These are phyloP conservation scores for Scolopax mira DNA, from an alignment of 2,113 vertebrate species.

Conservation along the genomic window DNA sequence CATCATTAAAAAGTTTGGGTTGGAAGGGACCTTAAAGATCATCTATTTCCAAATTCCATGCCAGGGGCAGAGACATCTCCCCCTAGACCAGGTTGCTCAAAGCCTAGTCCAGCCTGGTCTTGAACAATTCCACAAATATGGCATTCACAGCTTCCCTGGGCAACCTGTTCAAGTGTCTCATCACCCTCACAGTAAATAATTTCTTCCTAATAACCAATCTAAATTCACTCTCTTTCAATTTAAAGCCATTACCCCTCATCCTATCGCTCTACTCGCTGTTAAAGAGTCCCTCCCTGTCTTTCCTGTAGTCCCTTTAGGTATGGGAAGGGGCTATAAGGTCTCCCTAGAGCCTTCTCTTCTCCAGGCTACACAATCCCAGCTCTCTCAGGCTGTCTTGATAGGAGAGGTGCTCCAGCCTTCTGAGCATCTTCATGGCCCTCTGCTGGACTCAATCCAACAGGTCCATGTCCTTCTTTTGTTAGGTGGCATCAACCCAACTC, in stretches of 20 bases:
- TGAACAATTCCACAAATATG: neutral
- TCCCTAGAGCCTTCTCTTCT: neutral
- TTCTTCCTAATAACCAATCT: neutral
- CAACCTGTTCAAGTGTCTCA: neutral
- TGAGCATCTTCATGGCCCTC: neutral
- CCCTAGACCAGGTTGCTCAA: neutral
- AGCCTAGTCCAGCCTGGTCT: neutral
- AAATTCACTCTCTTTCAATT: neutral
- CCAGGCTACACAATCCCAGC: neutral
- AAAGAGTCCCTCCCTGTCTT: neutral
- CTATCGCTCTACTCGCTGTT: neutral
- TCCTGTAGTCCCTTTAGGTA: neutral
- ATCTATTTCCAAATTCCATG: neutral
- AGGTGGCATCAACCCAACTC: neutral
- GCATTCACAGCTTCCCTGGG: too few relatives aligned
- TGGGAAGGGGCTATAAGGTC: neutral
- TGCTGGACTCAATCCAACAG: neutral
- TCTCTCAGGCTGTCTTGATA: neutral
- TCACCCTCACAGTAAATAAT: neutral
- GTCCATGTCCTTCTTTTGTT: neutral
- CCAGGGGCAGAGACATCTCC: neutral
- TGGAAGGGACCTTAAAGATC: neutral
- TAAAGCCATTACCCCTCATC: neutral
- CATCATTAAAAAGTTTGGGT: neutral
- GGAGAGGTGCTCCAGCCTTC: neutral